Evolutionary conservation across 2,888 invertebrate species (phyloP).

Genomic region (Pterostichus niger): DNA sequence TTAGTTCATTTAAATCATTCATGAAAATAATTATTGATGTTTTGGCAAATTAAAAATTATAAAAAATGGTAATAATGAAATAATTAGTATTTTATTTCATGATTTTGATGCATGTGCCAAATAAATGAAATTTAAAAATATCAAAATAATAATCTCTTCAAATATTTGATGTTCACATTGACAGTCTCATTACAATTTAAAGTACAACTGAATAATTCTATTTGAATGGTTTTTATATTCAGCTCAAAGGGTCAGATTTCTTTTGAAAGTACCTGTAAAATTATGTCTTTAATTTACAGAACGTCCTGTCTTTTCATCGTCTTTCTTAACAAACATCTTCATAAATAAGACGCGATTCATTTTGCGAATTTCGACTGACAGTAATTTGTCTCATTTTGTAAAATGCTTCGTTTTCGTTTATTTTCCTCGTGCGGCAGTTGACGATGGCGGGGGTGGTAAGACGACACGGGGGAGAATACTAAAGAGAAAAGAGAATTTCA

Average conservation of each 20-base stretch:
- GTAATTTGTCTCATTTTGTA: constrained; percentile 18
- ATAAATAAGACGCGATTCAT: constrained; percentile 24
- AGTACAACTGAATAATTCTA: neutral
- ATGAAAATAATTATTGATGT: too few species aligned
- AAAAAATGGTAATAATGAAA: too few species aligned
- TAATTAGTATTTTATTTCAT: too few species aligned
- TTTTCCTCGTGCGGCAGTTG: neutral
- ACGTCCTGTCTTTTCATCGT: constrained; percentile 2
- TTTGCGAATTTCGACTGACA: constrained; percentile 17
- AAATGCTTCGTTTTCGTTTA: constrained; percentile 16
- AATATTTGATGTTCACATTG: neutral
- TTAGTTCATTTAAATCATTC: too few species aligned
- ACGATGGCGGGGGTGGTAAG: neutral
- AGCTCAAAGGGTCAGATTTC: neutral
- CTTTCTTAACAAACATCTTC: constrained; percentile 12
- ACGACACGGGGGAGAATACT: neutral
- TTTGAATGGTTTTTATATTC: neutral
- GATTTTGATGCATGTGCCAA: too few species aligned
- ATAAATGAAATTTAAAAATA: too few species aligned
- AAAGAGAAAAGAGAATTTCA: constrained; percentile 42
- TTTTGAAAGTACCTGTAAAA: constrained; percentile 1
- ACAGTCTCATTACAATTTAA: neutral
- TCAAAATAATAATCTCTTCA: neutral
- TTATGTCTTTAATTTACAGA: constrained; percentile 6
- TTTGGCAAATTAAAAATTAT: too few species aligned